Evolutionary conservation across 1,140 invertebrate genomes (phyloP), one percentile per base, ranked within the genome.

Genomic region (Scaptodrosophila lebanonensis): DNA sequence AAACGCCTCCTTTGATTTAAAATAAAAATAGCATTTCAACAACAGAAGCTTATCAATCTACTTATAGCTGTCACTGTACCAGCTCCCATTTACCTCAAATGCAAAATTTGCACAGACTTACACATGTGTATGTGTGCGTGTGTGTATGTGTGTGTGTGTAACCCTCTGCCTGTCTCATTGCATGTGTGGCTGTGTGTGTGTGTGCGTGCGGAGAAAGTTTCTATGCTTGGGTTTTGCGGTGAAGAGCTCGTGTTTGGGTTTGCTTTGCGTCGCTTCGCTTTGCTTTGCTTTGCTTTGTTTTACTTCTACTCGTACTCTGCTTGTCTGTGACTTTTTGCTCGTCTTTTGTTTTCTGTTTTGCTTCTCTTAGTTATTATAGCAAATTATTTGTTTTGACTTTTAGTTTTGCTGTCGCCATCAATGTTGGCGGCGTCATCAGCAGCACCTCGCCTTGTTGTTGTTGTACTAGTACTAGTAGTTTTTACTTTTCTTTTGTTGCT

Each of bases 301-400:
- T 62, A 70, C 71, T 75, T 68, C 70, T 61, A 76, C 70, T 75
- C 76, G 70, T 68, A 76, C 66, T 76, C 54, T 43, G 33, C 33
- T 29, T 52, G 22, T 39, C 8, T 56, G 50, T 51, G 36, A 36
- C 54, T 60, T 48, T 62, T 30, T 57, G 51, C 40, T 56, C 47
- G 32, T 29, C 44, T 36, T 35, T 29, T 38, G 36, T 51, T 51
- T 67, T 61, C 71, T 75, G 70, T 75, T 75, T 75, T 66, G 71
- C 70, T 57, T 66, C 71, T 77, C 71, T 66, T 79, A 64, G 72
- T 77, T 77, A 77, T 77, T 77, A 77, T 77, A 72, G 72, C 72
- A 77, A 77, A 77, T 77, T 77, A 77, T 77, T 77, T 77, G 72
- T 77, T 77, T 77, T 77, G 72, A 77, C 72, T 77, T 66, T 66